Evolutionary conservation across 2,113 vertebrate genomes (phyloP).

Genomic region (Hystrix cristata): DNA sequence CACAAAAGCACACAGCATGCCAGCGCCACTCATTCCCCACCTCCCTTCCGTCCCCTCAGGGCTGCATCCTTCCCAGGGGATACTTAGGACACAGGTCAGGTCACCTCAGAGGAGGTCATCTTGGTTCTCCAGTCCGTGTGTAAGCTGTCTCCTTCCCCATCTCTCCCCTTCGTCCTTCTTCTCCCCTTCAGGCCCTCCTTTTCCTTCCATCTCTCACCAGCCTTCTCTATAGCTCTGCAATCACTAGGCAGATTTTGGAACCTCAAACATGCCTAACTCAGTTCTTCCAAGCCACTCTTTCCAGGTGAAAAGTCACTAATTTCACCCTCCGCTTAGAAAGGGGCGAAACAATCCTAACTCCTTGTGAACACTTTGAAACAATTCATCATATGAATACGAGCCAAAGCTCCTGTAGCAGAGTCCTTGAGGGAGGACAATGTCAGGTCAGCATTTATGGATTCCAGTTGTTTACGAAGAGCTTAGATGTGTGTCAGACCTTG

Average conservation of each 20-base stretch:
- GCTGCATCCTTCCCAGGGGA: neutral
- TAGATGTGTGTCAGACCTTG: neutral
- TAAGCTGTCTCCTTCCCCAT: neutral
- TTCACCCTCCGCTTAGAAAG: neutral
- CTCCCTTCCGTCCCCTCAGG: neutral
- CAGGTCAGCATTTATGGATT: neutral
- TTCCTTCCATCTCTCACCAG: no score
- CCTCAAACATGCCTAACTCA: neutral
- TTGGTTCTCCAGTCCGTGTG: neutral
- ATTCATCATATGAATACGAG: neutral
- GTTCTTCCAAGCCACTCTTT: neutral
- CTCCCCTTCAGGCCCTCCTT: neutral
- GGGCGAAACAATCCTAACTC: neutral
- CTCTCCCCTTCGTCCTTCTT: neutral
- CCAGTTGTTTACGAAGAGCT: neutral
- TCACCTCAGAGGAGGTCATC: neutral
- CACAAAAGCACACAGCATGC: accelerated
- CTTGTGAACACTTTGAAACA: neutral
- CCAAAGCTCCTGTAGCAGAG: neutral
- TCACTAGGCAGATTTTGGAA: neutral
- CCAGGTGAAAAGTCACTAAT: neutral
- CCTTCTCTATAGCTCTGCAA: neutral
- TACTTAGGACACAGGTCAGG: neutral
- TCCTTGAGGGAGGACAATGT: neutral
- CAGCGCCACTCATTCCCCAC: accelerated